A percentile compares a stretch with the other conserved stretches of the same genome.
phyloP scores from a whole-genome alignment of 2,888 invertebrate genomes.

The Homarus gammarus region DNA sequence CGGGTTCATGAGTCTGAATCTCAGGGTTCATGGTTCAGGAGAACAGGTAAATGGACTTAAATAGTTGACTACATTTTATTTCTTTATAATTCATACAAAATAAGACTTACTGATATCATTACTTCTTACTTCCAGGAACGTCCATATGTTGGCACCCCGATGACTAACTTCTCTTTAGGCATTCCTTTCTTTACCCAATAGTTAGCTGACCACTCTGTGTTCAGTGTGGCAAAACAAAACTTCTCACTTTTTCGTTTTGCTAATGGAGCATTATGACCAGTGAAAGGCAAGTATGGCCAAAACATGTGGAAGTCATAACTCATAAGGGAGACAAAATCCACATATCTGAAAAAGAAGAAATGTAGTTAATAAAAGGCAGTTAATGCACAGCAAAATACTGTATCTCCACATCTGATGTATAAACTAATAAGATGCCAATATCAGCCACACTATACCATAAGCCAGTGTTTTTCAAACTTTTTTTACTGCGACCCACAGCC shows the following conservation, averaged over 20 bases:
- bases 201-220: slow-evolving; percentile 89
- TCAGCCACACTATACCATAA: too few species aligned
- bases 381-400: too few species aligned
- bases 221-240: slow-evolving; percentile 85
- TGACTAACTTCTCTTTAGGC: slow-evolving; percentile 87
- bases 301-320: slow-evolving; percentile 93
- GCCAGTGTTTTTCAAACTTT: too few species aligned
- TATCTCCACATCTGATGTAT: too few species aligned
- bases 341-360: slow-evolving; percentile 81
- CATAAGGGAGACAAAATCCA: slow-evolving; percentile 93
- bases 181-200: slow-evolving; percentile 90
- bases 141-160: slow-evolving; percentile 94
- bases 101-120: not conserved
- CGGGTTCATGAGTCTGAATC: too few species aligned
- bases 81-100: not conserved
- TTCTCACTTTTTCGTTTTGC: slow-evolving; percentile 83
- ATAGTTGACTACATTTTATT: too few species aligned
- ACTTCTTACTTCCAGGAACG: slow-evolving; percentile 85
- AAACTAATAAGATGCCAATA: too few species aligned
- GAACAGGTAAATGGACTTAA: too few species aligned
- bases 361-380: too few species aligned
- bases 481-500: too few species aligned
- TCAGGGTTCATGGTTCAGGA: too few species aligned
- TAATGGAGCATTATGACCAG: slow-evolving; percentile 92
- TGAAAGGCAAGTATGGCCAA: slow-evolving; percentile 87